A percentile compares a stretch with the other conserved stretches of the same genome.
Conservation (phyloP, 2,113 vertebrate species). For the Protomyctophum bolini region DNA sequence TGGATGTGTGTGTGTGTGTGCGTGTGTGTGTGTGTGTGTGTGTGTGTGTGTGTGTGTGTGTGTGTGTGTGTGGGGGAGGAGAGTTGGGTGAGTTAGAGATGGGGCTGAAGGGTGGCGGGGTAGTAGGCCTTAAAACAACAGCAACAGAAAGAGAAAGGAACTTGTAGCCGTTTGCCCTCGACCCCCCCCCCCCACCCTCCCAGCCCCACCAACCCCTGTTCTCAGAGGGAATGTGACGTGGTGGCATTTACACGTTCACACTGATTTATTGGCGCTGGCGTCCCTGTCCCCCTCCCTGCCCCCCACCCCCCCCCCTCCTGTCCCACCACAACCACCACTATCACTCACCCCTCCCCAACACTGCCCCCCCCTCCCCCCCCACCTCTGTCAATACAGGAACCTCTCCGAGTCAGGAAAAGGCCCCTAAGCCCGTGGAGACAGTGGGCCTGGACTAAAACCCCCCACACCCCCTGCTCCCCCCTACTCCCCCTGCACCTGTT, state of each 20-base stretch:
- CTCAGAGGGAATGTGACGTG: conserved; percentile 69
- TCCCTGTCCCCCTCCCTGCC: conserved; percentile 45
- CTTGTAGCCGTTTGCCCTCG: conserved; percentile 69
- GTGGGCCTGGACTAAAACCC: conserved; percentile 50
- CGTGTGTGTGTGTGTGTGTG: background rate
- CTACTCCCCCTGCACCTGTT: conserved; percentile 76
- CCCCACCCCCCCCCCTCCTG: conserved; percentile 8
- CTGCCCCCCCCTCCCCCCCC: conserved; percentile 45
- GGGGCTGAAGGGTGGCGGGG: conserved; percentile 1
- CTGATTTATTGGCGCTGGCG: conserved; percentile 75
- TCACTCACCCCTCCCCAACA: too few relatives aligned
- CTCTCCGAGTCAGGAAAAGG: conserved; percentile 71
- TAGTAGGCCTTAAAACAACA: conserved; percentile 72
- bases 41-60: background rate
- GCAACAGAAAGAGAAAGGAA: conserved; percentile 72
- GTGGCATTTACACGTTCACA: conserved; percentile 76
- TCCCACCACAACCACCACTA: too few relatives aligned
- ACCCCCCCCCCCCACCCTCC: too few relatives aligned
- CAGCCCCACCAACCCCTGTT: conserved; percentile 35
- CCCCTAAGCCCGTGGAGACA: conserved; percentile 75
- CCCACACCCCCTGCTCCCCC: conserved; percentile 21
- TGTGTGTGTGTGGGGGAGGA: background rate
- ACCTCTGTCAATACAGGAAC: conserved; percentile 64
- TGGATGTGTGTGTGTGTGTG: conserved; percentile 3
- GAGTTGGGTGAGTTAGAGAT: background rate